Percentiles rank a stretch among this genome's conserved stretches.
Evolutionary conservation across 2,113 vertebrate genomes (phyloP).

Genomic region (Malurus melanocephalus): DNA sequence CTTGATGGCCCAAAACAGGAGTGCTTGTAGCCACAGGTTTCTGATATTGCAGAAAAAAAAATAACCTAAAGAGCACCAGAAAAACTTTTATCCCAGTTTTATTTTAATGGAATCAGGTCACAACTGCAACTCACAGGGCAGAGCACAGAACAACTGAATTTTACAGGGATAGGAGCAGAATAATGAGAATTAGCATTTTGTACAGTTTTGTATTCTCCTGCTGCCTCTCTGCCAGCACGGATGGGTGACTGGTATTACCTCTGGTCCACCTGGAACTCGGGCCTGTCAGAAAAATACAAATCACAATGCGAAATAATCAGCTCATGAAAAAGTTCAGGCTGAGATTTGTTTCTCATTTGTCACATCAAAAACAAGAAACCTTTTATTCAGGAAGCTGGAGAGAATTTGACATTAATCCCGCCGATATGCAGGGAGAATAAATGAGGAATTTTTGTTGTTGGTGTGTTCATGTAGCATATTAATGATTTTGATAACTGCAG

Average conservation of each 20-base stretch:
- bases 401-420: conserved; percentile 47
- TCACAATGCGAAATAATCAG: conserved; percentile 2
- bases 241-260: background rate
- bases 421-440: conserved; percentile 14
- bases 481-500: conserved; percentile 21
- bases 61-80: background rate
- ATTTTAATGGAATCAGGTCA: background rate
- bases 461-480: background rate
- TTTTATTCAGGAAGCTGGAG: conserved; percentile 23
- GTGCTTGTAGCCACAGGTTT: background rate
- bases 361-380: conserved; percentile 30
- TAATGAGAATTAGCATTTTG: background rate
- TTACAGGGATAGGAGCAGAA: background rate
- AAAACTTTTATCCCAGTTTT: background rate
- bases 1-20: background rate
- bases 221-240: background rate
- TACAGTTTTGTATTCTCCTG: background rate
- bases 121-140: background rate
- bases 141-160: background rate
- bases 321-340: conserved; percentile 30
- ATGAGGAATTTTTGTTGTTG: conserved; percentile 15
- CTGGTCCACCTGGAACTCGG: background rate
- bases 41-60: background rate
- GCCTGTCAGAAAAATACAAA: conserved; percentile 6
- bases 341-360: conserved; percentile 50